Conservation (phyloP, 2,888 invertebrate genomes). For the Caenorhabditis parvicauda region DNA sequence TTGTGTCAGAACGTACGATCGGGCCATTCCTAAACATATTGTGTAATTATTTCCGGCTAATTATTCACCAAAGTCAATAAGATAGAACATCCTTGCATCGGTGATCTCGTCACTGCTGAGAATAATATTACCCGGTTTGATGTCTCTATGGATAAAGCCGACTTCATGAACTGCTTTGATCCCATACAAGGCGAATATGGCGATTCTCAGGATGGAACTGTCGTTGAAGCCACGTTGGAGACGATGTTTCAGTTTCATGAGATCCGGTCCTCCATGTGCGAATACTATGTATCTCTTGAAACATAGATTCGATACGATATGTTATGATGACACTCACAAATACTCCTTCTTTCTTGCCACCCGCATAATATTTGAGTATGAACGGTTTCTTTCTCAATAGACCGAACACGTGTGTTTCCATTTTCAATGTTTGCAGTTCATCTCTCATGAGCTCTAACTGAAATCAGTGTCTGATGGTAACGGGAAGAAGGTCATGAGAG, state of each 20-base stretch:
- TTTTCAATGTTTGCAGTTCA: slow-evolving; percentile 18
- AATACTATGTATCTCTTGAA: slow-evolving; percentile 25
- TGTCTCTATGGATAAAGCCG: slow-evolving; percentile 24
- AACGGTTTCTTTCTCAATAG: not conserved
- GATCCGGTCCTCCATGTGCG: slow-evolving; percentile 20
- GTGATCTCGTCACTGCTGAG: slow-evolving; percentile 10
- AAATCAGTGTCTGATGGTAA: slow-evolving; percentile 21
- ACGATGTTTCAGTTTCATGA: slow-evolving; percentile 19
- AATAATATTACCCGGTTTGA: slow-evolving; percentile 28
- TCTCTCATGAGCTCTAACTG: slow-evolving; percentile 14
- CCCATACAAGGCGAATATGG: slow-evolving; percentile 22
- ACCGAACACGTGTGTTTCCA: slow-evolving; percentile 4
- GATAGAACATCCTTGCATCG: slow-evolving; percentile 10
- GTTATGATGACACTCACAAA: too few species aligned
- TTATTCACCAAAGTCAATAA: slow-evolving; percentile 28
- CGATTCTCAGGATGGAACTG: slow-evolving; percentile 15
- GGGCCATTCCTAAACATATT: slow-evolving; percentile 17
- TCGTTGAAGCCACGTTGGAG: slow-evolving; percentile 28
- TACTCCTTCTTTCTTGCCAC: not conserved
- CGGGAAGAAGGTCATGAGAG: slow-evolving; percentile 17
- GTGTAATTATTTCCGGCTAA: too few species aligned
- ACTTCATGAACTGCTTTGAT: slow-evolving; percentile 22
- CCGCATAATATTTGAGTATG: too few species aligned
- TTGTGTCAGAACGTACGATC: slow-evolving; percentile 16
- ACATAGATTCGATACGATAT: not conserved